These are phyloP conservation scores for Pangasianodon gigas DNA, from an alignment of 2,113 vertebrate genomes.

Conservation along the genomic window DNA sequence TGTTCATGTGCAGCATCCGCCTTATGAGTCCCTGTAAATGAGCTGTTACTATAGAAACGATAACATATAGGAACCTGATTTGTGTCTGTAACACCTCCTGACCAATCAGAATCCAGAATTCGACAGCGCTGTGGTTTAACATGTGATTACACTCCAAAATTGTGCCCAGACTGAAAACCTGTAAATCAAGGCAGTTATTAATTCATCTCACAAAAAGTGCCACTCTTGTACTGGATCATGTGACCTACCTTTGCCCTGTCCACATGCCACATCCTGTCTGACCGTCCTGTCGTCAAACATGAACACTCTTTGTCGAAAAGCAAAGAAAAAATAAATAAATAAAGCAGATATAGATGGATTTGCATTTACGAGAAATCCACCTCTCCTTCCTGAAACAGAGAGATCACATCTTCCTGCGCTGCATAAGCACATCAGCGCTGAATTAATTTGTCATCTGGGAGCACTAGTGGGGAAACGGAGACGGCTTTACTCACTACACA, in stretches of 20 bases:
- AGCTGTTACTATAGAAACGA: background rate
- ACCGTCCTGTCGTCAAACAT: background rate
- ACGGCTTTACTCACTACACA: slow-evolving; percentile 26
- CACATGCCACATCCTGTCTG: slow-evolving; percentile 15
- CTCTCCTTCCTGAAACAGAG: background rate
- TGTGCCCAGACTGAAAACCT: background rate
- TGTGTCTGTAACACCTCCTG: background rate
- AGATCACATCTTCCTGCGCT: slow-evolving; percentile 37
- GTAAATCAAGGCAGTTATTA: slow-evolving; percentile 21
- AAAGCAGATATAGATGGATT: background rate
- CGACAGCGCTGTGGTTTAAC: background rate
- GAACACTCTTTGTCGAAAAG: background rate
- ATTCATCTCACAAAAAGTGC: slow-evolving; percentile 20
- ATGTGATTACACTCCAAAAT: background rate
- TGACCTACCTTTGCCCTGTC: slow-evolving; percentile 51
- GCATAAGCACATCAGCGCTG: slow-evolving; percentile 61
- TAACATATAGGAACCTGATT: background rate
- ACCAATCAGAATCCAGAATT: slow-evolving; percentile 8
- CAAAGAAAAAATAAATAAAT: background rate
- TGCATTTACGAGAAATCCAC: background rate
- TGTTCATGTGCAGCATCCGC: background rate
- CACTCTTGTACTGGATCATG: slow-evolving; percentile 38
- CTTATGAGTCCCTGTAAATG: background rate
- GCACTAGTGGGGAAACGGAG: slow-evolving; percentile 46
- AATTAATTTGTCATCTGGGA: slow-evolving; percentile 70